Evolutionary conservation across 2,888 invertebrate genomes (phyloP).

Genomic region (Syrphus vitripennis): DNA sequence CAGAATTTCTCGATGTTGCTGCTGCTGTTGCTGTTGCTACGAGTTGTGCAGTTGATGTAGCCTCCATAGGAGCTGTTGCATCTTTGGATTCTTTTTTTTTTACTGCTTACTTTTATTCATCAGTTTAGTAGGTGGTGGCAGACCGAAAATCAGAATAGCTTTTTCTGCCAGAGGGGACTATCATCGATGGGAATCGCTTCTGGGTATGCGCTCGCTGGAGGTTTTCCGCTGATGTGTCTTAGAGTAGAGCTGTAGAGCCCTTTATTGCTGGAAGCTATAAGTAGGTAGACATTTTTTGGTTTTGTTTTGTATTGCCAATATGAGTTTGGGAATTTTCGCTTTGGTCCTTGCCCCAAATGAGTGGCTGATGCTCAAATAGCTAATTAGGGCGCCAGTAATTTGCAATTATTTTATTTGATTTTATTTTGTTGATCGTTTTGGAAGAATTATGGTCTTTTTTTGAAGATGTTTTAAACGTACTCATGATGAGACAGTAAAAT

Average conservation of each 20-base stretch:
- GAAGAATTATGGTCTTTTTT: slow-evolving; percentile 18
- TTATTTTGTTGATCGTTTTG: neutral
- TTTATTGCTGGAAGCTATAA: neutral
- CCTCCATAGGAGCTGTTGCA: neutral
- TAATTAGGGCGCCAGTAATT: slow-evolving; percentile 75
- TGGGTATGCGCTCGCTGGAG: slow-evolving; percentile 64
- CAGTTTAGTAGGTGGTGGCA: slow-evolving; percentile 51
- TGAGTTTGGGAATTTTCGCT: slow-evolving; percentile 4
- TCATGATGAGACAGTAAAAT: too few relatives aligned
- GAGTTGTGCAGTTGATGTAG: neutral
- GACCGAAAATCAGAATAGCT: slow-evolving; percentile 64
- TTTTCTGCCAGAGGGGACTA: slow-evolving; percentile 22
- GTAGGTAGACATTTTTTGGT: neutral
- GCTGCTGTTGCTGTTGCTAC: neutral
- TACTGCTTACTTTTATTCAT: slow-evolving; percentile 9
- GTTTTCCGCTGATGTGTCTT: slow-evolving; percentile 18
- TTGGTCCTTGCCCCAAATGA: slow-evolving; percentile 18
- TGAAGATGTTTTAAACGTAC: too few relatives aligned
- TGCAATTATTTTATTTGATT: slow-evolving; percentile 63
- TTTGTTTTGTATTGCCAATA: neutral
- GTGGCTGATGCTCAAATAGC: slow-evolving; percentile 34
- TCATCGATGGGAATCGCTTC: slow-evolving; percentile 72
- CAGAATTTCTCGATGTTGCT: slow-evolving; percentile 63
- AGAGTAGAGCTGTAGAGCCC: too few relatives aligned
- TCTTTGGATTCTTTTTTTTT: neutral